Percentiles rank a stretch among this genome's conserved stretches.
phyloP scores from a whole-genome alignment of 2,888 invertebrate species.

The Rhopalosiphum nymphaeae region DNA sequence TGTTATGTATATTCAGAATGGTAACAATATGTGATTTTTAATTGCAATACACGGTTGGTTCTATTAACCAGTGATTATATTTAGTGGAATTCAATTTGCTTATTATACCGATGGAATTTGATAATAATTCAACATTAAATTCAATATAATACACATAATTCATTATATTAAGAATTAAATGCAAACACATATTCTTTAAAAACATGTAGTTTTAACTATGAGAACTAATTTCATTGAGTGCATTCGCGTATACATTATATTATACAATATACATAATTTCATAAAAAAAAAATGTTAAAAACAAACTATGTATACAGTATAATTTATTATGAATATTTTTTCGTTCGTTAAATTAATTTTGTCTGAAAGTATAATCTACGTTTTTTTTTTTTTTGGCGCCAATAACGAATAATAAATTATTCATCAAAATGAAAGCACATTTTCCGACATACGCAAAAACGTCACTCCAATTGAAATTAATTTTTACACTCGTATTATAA shows the following conservation, averaged over 20 bases:
- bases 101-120: not conserved
- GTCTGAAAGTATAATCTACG: slow-evolving; percentile 1
- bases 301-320: slow-evolving; percentile 8
- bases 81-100: not conserved
- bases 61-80: not conserved
- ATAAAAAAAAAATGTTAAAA: not conserved
- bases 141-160: not conserved
- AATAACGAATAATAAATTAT: slow-evolving; percentile 54
- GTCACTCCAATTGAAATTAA: slow-evolving; percentile 30
- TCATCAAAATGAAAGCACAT: slow-evolving; percentile 35
- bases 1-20: not conserved
- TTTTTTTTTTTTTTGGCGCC: slow-evolving; percentile 31
- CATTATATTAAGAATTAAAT: not conserved
- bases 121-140: not conserved
- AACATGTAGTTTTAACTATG: not conserved
- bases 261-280: slow-evolving; percentile 1
- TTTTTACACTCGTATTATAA: slow-evolving; percentile 33
- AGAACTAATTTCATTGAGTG: slow-evolving; percentile 38
- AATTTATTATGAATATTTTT: slow-evolving; percentile 54
- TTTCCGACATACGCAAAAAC: slow-evolving; percentile 37
- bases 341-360: slow-evolving; percentile 46
- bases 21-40: not conserved
- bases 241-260: not conserved
- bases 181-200: not conserved
- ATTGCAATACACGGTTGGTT: not conserved